Conservation (phyloP, 2,797 vertebrate species). For the Clarias pachynema region DNA sequence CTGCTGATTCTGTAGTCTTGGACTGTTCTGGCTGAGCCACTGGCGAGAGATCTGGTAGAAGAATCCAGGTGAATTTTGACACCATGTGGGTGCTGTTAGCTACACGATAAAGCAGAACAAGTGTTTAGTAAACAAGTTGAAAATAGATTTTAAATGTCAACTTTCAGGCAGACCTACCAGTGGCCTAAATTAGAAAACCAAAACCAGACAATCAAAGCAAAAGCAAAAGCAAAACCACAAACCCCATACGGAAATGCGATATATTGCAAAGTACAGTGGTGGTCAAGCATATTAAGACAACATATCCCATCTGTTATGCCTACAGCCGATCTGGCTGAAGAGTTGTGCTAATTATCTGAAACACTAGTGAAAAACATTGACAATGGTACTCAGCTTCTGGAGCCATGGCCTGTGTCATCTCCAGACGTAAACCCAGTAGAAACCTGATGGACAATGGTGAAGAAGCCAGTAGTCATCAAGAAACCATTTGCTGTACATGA, state of each 20-base stretch:
- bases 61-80: conserved; percentile 43
- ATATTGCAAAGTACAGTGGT: too few species aligned
- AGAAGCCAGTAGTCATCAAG: too few species aligned
- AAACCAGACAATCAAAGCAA: not conserved
- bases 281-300: too few species aligned
- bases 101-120: conserved; percentile 25
- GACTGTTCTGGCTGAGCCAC: conserved; percentile 49
- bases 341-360: too few species aligned
- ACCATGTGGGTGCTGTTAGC: conserved; percentile 31
- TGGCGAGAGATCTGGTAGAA: conserved; percentile 55
- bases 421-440: too few species aligned
- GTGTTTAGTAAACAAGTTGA: not conserved
- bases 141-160: not conserved
- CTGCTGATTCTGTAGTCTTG: conserved; percentile 20
- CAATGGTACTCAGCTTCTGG: too few species aligned
- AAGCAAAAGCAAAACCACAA: not conserved
- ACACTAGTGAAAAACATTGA: too few species aligned
- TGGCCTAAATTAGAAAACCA: not conserved
- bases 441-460: too few species aligned
- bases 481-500: too few species aligned
- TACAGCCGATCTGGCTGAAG: too few species aligned
- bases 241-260: not conserved
- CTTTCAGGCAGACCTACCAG: not conserved
- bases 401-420: too few species aligned
- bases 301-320: too few species aligned